A percentile compares a stretch with the other conserved stretches of the same genome.
Conservation (phyloP, 2,113 vertebrate genomes). For the Falco punctatus region DNA sequence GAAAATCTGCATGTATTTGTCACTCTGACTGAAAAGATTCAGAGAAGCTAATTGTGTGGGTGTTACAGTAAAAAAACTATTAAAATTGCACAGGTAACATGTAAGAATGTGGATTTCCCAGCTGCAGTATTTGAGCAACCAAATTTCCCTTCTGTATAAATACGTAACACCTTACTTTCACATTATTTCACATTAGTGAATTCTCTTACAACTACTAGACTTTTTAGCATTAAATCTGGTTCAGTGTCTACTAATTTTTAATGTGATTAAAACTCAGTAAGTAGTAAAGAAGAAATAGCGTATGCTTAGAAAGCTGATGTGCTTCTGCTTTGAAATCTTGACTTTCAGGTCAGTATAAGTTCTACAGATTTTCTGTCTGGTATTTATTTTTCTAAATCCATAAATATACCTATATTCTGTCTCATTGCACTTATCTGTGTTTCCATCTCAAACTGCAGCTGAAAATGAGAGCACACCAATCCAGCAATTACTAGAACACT, state of each 20-base stretch:
- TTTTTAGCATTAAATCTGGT: not conserved
- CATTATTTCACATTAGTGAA: not conserved
- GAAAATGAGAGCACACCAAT: constrained; percentile 94
- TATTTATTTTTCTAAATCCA: not conserved
- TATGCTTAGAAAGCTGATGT: not conserved
- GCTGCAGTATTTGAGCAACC: not conserved
- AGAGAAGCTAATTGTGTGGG: not conserved
- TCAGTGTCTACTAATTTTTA: not conserved
- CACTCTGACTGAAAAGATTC: not conserved
- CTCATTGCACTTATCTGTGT: not conserved
- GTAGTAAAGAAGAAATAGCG: not conserved
- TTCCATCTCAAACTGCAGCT: constrained; percentile 61
- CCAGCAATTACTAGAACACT: constrained; percentile 94
- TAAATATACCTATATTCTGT: not conserved
- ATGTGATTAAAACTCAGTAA: not conserved
- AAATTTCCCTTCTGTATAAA: not conserved
- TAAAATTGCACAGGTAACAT: accelerated
- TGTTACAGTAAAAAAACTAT: not conserved
- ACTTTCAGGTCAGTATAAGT: not conserved
- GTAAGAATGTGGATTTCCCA: not conserved
- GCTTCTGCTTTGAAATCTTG: not conserved
- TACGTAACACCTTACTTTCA: not conserved
- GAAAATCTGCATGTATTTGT: not conserved
- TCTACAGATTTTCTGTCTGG: not conserved
- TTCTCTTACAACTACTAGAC: not conserved